Conservation (phyloP, 2,888 invertebrate genomes). For the Nomada lathburiana region DNA sequence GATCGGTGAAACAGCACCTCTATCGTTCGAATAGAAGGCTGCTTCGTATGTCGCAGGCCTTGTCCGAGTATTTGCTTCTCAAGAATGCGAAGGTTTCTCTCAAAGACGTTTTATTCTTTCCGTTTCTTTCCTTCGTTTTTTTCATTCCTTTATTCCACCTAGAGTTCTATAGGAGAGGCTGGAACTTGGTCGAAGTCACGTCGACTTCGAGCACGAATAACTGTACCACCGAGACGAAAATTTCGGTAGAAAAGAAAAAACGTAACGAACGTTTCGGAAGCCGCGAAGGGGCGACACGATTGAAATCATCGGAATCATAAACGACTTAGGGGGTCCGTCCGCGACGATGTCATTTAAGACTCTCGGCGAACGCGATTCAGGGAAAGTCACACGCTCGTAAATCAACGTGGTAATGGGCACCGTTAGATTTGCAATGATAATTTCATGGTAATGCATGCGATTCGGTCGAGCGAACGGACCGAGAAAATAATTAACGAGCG, state of each 20-base stretch:
- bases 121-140: too few relatives aligned
- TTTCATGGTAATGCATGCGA: slow-evolving; percentile 73
- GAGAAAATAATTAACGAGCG: slow-evolving; percentile 74
- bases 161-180: too few relatives aligned
- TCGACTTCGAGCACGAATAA: too few relatives aligned
- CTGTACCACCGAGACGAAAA: too few relatives aligned
- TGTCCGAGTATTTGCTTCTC: slow-evolving; percentile 58
- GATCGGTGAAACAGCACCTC: slow-evolving; percentile 8
- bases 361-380: slow-evolving; percentile 64
- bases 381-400: slow-evolving; percentile 74
- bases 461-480: slow-evolving; percentile 65
- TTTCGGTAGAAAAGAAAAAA: too few relatives aligned
- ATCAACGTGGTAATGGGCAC: slow-evolving; percentile 68
- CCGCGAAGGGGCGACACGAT: neutral
- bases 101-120: too few relatives aligned
- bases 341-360: slow-evolving; percentile 54
- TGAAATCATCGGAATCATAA: slow-evolving; percentile 12
- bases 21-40: slow-evolving; percentile 10
- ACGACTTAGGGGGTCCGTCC: neutral
- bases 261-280: too few relatives aligned
- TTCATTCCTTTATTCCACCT: too few relatives aligned
- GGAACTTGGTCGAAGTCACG: too few relatives aligned
- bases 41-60: slow-evolving; percentile 46
- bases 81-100: slow-evolving; percentile 19
- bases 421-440: slow-evolving; percentile 77